Percentiles rank a stretch among this genome's conserved stretches.
Evolutionary conservation across 1,140 invertebrate genomes (phyloP).

Genomic region (Mesaphorura yosii): DNA sequence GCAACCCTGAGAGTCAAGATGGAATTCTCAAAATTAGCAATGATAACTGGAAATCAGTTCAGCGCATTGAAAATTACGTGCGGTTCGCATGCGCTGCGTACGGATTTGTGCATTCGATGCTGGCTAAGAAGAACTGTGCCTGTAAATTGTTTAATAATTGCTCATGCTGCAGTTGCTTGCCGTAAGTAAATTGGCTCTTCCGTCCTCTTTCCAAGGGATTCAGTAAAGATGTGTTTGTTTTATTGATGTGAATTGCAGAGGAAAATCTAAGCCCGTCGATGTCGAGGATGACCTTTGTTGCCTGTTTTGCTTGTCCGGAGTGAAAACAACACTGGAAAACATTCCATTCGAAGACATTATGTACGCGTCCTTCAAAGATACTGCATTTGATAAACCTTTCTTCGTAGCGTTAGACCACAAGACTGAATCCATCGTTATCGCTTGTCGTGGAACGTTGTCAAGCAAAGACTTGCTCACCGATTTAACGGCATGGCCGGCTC

Average conservation of each 20-base stretch:
- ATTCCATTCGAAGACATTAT: conserved; percentile 56
- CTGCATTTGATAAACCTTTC: conserved; percentile 62
- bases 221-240: conserved; percentile 38
- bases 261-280: conserved; percentile 40
- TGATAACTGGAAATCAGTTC: too few species aligned
- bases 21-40: too few species aligned
- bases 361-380: conserved; percentile 78
- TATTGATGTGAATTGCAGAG: not conserved
- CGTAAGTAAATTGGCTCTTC: not conserved
- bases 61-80: too few species aligned
- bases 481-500: conserved; percentile 54
- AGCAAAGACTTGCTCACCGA: conserved; percentile 77
- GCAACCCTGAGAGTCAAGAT: too few species aligned
- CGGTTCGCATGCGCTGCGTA: not conserved
- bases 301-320: conserved; percentile 70
- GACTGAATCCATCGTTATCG: conserved; percentile 65
- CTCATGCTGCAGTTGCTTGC: not conserved
- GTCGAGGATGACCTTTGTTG: conserved; percentile 80
- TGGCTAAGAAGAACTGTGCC: not conserved
- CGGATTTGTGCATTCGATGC: not conserved
- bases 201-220: not conserved
- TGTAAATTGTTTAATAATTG: too few species aligned
- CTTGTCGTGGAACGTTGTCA: conserved; percentile 75
- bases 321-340: conserved; percentile 63
- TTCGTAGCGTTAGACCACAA: conserved; percentile 73